A percentile compares a stretch with the other conserved stretches of the same genome.
Conservation (phyloP, 2,113 vertebrate genomes). For the Prochilodus magdalenae region DNA sequence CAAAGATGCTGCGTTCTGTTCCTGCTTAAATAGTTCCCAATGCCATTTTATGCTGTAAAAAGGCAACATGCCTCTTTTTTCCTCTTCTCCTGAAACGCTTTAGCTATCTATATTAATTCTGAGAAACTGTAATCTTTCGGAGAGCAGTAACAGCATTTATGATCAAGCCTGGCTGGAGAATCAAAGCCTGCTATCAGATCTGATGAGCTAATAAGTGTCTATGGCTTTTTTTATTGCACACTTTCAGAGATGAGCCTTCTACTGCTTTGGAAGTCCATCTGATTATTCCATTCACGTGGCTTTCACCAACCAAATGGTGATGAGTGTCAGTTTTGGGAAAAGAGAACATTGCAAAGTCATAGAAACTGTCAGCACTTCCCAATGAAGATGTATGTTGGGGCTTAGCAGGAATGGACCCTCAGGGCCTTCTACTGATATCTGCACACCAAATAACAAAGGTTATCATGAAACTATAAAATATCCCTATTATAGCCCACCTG, state of each 20-base stretch:
- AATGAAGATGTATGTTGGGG: no score
- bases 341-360: no score
- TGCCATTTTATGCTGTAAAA: background rate
- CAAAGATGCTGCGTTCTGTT: background rate
- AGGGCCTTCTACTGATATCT: no score
- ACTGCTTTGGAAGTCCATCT: background rate
- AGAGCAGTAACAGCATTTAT: background rate
- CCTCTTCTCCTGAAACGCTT: background rate
- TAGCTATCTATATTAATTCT: constrained; percentile 11
- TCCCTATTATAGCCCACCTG: no score
- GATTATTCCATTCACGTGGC: background rate
- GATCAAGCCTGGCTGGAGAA: background rate
- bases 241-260: background rate
- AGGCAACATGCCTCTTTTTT: background rate
- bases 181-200: constrained; percentile 1
- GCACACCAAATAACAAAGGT: no score
- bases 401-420: no score
- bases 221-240: background rate
- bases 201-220: constrained; percentile 13
- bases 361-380: no score
- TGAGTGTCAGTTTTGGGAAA: background rate
- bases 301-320: background rate
- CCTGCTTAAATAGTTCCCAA: background rate
- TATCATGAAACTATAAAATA: no score
- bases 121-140: constrained; percentile 1